Conservation (phyloP, 2,797 vertebrate species). For the Hippopotamyrus pictus region DNA sequence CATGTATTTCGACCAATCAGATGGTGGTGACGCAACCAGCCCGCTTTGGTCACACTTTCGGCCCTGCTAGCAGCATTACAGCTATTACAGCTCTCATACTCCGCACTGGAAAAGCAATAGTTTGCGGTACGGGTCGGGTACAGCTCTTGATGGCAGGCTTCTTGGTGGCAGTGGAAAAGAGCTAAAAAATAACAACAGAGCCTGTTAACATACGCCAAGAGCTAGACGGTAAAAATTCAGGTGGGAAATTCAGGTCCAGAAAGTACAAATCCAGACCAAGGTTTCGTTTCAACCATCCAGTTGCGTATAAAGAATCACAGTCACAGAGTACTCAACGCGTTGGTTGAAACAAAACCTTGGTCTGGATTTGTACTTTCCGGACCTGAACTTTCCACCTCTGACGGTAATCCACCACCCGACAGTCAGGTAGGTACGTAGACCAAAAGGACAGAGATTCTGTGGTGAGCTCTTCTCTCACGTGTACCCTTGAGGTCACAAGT, state of each 20-base stretch:
- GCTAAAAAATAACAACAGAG: neutral
- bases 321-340: no score
- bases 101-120: neutral
- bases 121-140: neutral
- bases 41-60: neutral
- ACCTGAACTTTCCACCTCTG: no score
- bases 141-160: neutral
- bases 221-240: neutral
- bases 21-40: neutral
- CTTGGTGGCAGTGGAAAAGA: neutral
- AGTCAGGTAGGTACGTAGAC: neutral
- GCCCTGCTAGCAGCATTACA: neutral
- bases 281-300: no score
- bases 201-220: neutral
- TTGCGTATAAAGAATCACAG: no score
- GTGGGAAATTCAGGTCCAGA: no score
- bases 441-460: neutral
- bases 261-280: no score
- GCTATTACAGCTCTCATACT: neutral
- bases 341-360: no score
- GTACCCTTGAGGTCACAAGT: neutral
- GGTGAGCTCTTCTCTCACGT: neutral
- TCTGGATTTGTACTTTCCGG: no score
- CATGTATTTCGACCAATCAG: neutral
- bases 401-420: neutral